Conservation (phyloP, 2,888 invertebrate species). For the Diabrotica balteata region DNA sequence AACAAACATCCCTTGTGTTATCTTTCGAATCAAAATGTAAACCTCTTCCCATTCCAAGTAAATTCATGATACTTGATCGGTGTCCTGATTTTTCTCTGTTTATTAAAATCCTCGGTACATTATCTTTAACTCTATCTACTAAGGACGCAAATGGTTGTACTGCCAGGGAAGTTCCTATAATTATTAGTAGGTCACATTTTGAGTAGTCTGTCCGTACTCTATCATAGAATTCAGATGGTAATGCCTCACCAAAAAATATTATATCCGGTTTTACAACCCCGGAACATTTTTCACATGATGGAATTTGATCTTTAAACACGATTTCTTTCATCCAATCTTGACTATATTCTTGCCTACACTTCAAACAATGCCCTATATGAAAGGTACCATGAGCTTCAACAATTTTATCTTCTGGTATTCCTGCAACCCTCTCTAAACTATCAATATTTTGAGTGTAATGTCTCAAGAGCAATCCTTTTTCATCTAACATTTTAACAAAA, state of each 20-base stretch:
- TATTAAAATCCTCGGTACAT: conserved; percentile 83
- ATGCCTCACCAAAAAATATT: conserved; percentile 92
- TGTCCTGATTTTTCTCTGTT: conserved; percentile 81
- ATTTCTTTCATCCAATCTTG: conserved; percentile 88
- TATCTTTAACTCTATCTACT: conserved; percentile 74
- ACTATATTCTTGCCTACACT: conserved; percentile 75
- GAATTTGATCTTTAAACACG: conserved; percentile 76
- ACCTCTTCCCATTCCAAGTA: conserved; percentile 65
- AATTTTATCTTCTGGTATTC: conserved; percentile 81
- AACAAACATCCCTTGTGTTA: conserved; percentile 77
- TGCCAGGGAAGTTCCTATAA: conserved; percentile 93
- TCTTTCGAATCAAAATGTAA: conserved; percentile 72
- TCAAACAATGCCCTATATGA: conserved; percentile 83
- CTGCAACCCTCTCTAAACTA: conserved; percentile 86
- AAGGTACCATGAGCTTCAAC: conserved; percentile 97
- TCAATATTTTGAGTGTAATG: conserved; percentile 95
- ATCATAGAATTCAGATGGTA: conserved; percentile 80
- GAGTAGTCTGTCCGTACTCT: conserved; percentile 77
- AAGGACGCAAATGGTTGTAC: conserved; percentile 96
- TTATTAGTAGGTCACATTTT: conserved; percentile 88
- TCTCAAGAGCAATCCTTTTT: conserved; percentile 78
- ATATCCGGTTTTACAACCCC: conserved; percentile 94
- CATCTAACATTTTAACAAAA: conserved; percentile 83
- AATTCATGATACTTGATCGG: conserved; percentile 52
- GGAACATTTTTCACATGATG: conserved; percentile 73